Percentiles rank a stretch among this genome's conserved stretches.
Evolutionary conservation across 2,113 vertebrate genomes (phyloP).

Genomic region (Tricholaema leucomelas): DNA sequence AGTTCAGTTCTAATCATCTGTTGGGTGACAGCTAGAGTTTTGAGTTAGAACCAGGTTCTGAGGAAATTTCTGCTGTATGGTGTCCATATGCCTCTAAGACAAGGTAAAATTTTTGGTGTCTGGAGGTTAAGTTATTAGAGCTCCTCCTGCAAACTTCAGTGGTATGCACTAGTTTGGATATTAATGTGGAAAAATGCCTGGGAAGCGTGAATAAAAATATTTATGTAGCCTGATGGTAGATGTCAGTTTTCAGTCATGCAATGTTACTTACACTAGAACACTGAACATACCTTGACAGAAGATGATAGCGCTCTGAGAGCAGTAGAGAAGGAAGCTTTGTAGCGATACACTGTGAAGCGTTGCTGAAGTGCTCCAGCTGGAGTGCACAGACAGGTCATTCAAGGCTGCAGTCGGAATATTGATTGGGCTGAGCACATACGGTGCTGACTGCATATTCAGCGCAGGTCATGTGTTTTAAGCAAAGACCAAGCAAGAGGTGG

Average conservation of each 20-base stretch:
- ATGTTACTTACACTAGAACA: not conserved
- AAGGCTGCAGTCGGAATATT: not conserved
- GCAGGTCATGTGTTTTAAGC: not conserved
- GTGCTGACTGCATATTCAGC: not conserved
- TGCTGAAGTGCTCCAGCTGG: not conserved
- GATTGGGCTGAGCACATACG: not conserved
- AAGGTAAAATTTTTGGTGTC: not conserved
- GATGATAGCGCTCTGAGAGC: not conserved
- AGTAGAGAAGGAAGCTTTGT: not conserved
- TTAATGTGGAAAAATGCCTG: not conserved
- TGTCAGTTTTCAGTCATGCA: not conserved
- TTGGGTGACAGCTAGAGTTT: not conserved
- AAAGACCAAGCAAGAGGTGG: not conserved
- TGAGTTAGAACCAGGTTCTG: not conserved
- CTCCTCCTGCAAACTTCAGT: not conserved
- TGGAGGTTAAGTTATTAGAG: not conserved
- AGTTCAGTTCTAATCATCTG: not conserved
- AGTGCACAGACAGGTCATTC: not conserved
- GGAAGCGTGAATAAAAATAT: not conserved
- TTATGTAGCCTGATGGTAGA: not conserved
- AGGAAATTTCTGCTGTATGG: not conserved
- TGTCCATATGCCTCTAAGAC: not conserved
- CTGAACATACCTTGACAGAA: not conserved
- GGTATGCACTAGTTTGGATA: not conserved
- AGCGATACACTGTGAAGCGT: not conserved